Conservation (phyloP, 2,797 vertebrate species). For the Muscicapa striata region DNA sequence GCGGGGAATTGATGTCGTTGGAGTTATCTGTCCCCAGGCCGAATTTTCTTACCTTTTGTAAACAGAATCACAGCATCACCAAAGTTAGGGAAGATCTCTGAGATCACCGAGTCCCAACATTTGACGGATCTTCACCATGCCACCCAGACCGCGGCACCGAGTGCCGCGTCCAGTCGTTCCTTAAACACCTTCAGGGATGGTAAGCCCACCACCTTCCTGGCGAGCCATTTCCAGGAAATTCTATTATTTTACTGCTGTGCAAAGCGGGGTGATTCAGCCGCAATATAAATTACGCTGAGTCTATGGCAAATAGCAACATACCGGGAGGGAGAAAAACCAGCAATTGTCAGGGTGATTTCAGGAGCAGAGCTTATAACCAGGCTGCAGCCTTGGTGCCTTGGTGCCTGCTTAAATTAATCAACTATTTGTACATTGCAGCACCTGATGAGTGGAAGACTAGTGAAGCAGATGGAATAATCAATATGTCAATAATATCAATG, state of each 20-base stretch:
- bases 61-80: too few species aligned
- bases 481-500: neutral
- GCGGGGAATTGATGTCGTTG: accelerated
- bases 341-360: too few species aligned
- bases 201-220: too few species aligned
- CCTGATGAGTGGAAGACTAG: neutral
- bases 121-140: accelerated
- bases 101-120: neutral
- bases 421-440: neutral
- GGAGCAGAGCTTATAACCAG: neutral
- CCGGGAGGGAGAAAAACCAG: accelerated
- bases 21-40: neutral
- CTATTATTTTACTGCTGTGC: accelerated
- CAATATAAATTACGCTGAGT: accelerated
- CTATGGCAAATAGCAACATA: neutral
- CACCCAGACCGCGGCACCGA: too few species aligned
- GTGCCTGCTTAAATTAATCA: neutral
- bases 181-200: neutral
- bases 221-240: neutral
- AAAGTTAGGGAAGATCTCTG: neutral
- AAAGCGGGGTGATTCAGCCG: accelerated
- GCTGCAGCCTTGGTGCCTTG: neutral
- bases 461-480: neutral
- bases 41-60: too few species aligned
- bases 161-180: accelerated